Conservation (phyloP, 37 sponge, comb jelly and placozoan genomes). For the Chondrilla cf. caribensis region DNA sequence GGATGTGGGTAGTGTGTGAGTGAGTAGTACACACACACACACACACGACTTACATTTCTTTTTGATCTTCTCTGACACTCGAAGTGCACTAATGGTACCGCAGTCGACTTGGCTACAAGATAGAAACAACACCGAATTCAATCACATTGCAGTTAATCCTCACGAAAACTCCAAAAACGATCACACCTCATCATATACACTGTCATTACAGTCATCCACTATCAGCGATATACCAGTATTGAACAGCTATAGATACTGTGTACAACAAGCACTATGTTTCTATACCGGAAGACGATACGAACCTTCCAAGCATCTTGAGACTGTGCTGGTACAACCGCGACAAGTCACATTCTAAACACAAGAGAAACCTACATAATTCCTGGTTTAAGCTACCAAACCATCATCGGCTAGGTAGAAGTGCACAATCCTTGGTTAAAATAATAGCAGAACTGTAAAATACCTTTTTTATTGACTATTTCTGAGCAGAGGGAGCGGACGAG, state of each 20-base stretch:
- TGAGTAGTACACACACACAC: background rate
- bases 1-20: background rate
- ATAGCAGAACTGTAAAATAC: conserved; percentile 5
- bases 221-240: no score
- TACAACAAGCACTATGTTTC: no score
- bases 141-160: no score
- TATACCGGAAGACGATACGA: no score
- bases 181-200: no score
- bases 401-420: no score
- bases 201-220: no score
- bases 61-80: conserved; percentile 68
- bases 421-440: no score
- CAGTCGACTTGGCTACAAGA: conserved; percentile 40
- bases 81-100: conserved; percentile 45
- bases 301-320: conserved; percentile 54
- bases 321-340: conserved; percentile 28
- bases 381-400: conserved; percentile 33
- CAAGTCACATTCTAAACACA: conserved; percentile 11
- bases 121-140: background rate
- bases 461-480: conserved; percentile 24
- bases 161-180: no score
- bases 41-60: conserved; percentile 62
- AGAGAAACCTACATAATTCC: background rate
- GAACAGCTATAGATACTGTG: no score
- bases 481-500: conserved; percentile 46